Base-by-base conservation (phyloP, 2,797 vertebrate genomes). In the Eulemur rubriventer region DNA sequence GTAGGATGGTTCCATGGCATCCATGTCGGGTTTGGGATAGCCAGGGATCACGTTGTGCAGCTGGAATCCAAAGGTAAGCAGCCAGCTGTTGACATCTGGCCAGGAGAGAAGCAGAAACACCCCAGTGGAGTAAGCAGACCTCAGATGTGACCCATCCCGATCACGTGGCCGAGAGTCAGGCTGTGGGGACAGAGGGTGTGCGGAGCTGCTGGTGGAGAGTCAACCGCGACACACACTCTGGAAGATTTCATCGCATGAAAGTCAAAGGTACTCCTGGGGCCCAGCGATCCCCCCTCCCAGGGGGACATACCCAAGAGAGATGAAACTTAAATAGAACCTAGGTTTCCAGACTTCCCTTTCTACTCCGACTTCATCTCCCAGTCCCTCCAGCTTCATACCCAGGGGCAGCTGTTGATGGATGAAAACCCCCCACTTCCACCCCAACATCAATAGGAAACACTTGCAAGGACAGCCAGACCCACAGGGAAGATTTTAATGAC, bases 41-140 rank as follows among this genome's bases (percentile, higher is more conserved):
- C 99, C 99, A 0, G 99, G 99, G 96, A 99, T 99, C 96, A 99
- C 99, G 0, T 99, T 99, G 98, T 99, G 99, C 26, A 99, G 98
- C 97, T 99, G 99, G 98, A 99, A 99, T 89, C 99, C 99, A 6
- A 99, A 99, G 50, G 99, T 99, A 97, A 99, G 99, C 97, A 99
- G 98, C 99, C 99, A 99, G 95, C 99, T 99, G 98, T 99, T 99
- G 94, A 99, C 99, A 99, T 99, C 99, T 99, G 99, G 85, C 96
- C 4, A 52, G 57, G 97, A 98, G 50, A 98, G 80, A 98, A 98
- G 73, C 91, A 98, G 43, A 97, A 94, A 94, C 78, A 82, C 91
- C 43, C 26, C 48, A 20, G 0, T 2, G n/a, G 72, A 79, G 30
- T 79, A 48, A 86, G 85, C 55, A 83, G 48, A 90, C 57, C 8